phyloP scores from a whole-genome alignment of 1,140 invertebrate genomes.

The Pentalonia nigronervosa region DNA sequence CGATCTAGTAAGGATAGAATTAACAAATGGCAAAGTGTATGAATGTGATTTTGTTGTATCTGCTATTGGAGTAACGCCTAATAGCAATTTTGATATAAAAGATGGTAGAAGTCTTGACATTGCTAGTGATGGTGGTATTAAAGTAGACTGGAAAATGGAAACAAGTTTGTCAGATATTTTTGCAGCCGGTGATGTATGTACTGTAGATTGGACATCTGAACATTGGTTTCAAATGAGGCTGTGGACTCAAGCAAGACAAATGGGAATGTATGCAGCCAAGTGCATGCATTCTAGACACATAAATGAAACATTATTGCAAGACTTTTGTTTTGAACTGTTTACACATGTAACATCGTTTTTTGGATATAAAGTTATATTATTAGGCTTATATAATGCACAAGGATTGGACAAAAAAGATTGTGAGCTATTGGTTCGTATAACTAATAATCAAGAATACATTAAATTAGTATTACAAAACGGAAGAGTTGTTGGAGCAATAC shows the following conservation, averaged over 20 bases:
- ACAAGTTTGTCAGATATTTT: slow-evolving; percentile 82
- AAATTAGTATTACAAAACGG: slow-evolving; percentile 90
- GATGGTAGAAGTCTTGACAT: slow-evolving; percentile 66
- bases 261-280: slow-evolving; percentile 93
- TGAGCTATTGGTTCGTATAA: slow-evolving; percentile 87
- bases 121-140: slow-evolving; percentile 77
- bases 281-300: slow-evolving; percentile 78
- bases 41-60: slow-evolving; percentile 93
- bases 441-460: slow-evolving; percentile 84
- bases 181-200: slow-evolving; percentile 94
- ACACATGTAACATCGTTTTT: slow-evolving; percentile 96
- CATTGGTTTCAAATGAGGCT: slow-evolving; percentile 97
- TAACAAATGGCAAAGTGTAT: slow-evolving; percentile 79
- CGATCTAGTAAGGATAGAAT: slow-evolving; percentile 73
- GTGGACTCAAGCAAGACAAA: slow-evolving; percentile 97
- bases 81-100: slow-evolving; percentile 69
- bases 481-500: slow-evolving; percentile 87
- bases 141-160: slow-evolving; percentile 86
- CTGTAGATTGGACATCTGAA: slow-evolving; percentile 77
- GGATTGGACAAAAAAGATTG: slow-evolving; percentile 79
- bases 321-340: slow-evolving; percentile 97
- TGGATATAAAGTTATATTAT: slow-evolving; percentile 90
- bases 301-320: slow-evolving; percentile 76
- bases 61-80: slow-evolving; percentile 90
- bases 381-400: slow-evolving; percentile 95